Evolutionary conservation across 1,140 invertebrate species (phyloP).

Genomic region (Cydia amplana): DNA sequence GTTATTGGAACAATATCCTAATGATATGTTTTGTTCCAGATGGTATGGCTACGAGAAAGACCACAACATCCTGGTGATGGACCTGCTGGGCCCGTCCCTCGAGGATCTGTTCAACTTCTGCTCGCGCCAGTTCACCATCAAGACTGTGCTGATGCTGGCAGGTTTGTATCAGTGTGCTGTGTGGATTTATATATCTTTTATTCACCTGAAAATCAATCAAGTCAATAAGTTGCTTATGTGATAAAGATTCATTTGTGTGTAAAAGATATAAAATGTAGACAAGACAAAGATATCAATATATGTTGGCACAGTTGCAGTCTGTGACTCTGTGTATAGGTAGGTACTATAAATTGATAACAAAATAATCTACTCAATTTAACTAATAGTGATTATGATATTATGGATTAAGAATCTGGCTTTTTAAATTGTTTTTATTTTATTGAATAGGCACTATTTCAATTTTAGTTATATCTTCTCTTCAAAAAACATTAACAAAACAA

Average conservation of each 20-base stretch:
- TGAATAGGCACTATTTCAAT: too few relatives aligned
- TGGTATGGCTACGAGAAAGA: constrained; percentile 95
- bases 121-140: constrained; percentile 96
- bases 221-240: too few relatives aligned
- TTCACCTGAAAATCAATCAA: too few relatives aligned
- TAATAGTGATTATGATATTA: too few relatives aligned
- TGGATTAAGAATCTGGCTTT: too few relatives aligned
- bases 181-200: too few relatives aligned
- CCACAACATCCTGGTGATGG: constrained; percentile 98
- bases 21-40: constrained; percentile 77
- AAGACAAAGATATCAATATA: too few relatives aligned
- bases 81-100: constrained; percentile 95
- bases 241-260: too few relatives aligned
- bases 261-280: too few relatives aligned
- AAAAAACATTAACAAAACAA: background rate
- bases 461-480: background rate
- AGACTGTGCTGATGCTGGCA: constrained; percentile 98
- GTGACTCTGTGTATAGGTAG: background rate
- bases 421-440: background rate
- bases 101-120: constrained; percentile 99
- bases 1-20: too few relatives aligned
- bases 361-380: too few relatives aligned
- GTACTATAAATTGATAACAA: too few relatives aligned
- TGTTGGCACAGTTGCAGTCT: background rate
- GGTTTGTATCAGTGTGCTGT: constrained; percentile 66